Conservation (phyloP, 2,888 invertebrate species). For the Nephrocerus scutellatus region DNA sequence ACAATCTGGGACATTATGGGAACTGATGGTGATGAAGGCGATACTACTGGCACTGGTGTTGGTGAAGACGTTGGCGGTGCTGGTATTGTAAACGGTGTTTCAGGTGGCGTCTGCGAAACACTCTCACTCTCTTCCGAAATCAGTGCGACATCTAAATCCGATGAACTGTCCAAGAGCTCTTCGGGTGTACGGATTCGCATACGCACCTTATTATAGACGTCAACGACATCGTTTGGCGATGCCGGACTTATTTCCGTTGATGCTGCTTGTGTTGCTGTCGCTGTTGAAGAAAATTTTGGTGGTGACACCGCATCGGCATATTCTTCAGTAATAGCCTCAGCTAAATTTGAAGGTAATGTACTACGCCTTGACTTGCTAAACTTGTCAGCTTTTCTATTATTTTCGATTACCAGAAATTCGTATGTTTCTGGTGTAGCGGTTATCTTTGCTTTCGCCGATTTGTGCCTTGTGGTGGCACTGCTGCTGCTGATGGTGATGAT, state of each 20-base stretch:
- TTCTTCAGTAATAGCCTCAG: no score
- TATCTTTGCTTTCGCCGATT: no score
- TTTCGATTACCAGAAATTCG: no score
- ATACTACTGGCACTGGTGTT: constrained; percentile 1
- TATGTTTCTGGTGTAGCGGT: no score
- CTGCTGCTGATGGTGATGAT: no score
- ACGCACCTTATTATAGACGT: not conserved
- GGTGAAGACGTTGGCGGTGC: constrained; percentile 9
- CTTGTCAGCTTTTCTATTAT: no score
- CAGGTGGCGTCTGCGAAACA: not conserved
- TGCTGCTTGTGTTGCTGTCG: not conserved
- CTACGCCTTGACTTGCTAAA: no score
- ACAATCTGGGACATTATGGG: constrained; percentile 1
- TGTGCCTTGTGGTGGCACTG: no score
- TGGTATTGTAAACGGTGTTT: constrained; percentile 9
- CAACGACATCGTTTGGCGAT: not conserved
- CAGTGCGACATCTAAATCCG: constrained; percentile 15
- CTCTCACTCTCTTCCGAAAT: not conserved
- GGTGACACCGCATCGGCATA: no score
- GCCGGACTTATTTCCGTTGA: not conserved
- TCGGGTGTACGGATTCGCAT: constrained; percentile 3
- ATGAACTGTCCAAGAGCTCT: constrained; percentile 17
- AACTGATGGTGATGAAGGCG: constrained; percentile 12
- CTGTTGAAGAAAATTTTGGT: no score
- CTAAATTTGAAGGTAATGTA: no score